Evolutionary conservation across 2,797 vertebrate genomes (phyloP), one percentile per base, ranked within the genome.

Genomic region (Ctenopoma kingsleyae): DNA sequence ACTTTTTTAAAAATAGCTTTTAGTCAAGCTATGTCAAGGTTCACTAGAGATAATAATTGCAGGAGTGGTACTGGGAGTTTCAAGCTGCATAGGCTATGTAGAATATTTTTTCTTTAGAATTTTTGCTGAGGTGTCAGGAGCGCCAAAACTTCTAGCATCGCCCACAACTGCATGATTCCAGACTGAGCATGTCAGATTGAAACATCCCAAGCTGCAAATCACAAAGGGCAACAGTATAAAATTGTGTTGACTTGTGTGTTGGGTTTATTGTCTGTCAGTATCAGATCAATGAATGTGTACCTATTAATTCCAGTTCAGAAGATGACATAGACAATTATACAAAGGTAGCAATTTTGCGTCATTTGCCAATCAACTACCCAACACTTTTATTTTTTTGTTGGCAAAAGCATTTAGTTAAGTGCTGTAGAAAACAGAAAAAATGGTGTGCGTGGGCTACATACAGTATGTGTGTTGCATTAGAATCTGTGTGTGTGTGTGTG

Each of bases 401-500:
- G 38, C 32, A 44, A 35, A 72, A 41, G 16, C 16, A 27, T 69
- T 19, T 6, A 47, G 19, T 30, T 55, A 40, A 41, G 17, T 19
- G 30, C 22, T 54, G 40, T 9, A 17, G 20, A 25, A 35, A 19
- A 59, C 11, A 40, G 2, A 41, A 65, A 70, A 55, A 17, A 6
- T 5, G 38, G 7, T 59, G 51, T 58, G 58, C 25, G 35, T 8
- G 17, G 17, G 55, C 30, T 58, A 38, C 48, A 32, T 65, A 12
- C 35, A 36, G 35, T 12, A 40, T 60, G 74, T 81, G 46, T 74
- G 27, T 55, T 57, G 54, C 23, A 55, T 76, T 36, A 32, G 22
- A 58, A 51, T 53, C 3, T 74, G 0, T 43, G 16, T 46, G 73
- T 47, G 17, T 47, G 73, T 50, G 54, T 49, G 61, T 49, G 70